A percentile compares a stretch with the other conserved stretches of the same genome.
Evolutionary conservation across 2,797 vertebrate species (phyloP).

Genomic region (Momotus momota): DNA sequence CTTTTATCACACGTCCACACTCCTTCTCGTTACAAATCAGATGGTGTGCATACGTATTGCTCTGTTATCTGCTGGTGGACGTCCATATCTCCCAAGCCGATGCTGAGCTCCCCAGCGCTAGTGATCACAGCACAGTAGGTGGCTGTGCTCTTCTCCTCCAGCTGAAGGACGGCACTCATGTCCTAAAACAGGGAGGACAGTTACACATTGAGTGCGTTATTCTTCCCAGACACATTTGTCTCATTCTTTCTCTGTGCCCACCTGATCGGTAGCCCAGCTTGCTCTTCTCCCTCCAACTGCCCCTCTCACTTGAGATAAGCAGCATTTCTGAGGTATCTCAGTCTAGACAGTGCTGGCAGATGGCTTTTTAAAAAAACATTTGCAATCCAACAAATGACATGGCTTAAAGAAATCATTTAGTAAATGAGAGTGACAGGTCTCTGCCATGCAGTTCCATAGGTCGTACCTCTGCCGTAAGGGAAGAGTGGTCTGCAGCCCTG

Average conservation of each 20-base stretch:
- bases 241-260: background rate
- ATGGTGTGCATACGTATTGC: conserved; percentile 80
- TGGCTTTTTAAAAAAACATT: background rate
- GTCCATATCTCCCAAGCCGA: conserved; percentile 92
- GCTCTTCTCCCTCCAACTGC: background rate
- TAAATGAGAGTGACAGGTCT: background rate
- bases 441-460: background rate
- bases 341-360: background rate
- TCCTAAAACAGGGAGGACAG: conserved; percentile 77
- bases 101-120: conserved; percentile 84
- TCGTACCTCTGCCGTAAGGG: rapidly evolving
- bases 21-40: background rate
- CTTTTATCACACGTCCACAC: background rate
- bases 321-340: background rate
- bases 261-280: background rate
- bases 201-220: background rate
- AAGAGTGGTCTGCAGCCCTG: background rate
- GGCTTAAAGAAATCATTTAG: background rate
- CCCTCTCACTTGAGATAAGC: background rate
- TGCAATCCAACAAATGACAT: background rate
- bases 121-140: conserved; percentile 88
- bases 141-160: conserved; percentile 84
- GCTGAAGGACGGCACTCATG: conserved; percentile 79
- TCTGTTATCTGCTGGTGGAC: conserved; percentile 89
- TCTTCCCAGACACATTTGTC: background rate